Evolutionary conservation across 2,113 vertebrate genomes (phyloP).

Genomic region (Anguilla japonica): DNA sequence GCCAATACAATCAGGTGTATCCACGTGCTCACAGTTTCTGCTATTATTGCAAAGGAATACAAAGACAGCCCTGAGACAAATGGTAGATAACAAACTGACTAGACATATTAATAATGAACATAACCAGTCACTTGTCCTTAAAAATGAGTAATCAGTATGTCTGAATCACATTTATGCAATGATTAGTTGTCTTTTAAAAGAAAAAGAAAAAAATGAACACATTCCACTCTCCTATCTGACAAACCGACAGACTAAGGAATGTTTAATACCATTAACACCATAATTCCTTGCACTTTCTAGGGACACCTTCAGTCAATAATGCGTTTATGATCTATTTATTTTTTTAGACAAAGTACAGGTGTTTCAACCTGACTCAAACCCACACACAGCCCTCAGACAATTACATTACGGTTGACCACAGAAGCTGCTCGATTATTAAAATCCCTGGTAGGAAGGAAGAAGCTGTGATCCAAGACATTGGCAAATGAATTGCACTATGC

Average conservation of each 20-base stretch:
- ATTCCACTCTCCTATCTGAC: no score
- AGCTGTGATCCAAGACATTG: slow-evolving; percentile 29
- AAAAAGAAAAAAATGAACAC: no score
- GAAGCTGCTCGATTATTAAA: slow-evolving; percentile 33
- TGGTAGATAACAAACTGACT: background rate
- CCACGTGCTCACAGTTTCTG: no score
- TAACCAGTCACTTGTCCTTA: background rate
- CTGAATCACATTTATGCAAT: background rate
- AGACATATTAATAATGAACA: background rate
- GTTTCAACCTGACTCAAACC: slow-evolving; percentile 7
- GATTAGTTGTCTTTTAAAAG: background rate
- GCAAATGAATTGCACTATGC: slow-evolving; percentile 36
- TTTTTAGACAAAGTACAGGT: background rate
- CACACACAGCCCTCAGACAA: slow-evolving; percentile 16
- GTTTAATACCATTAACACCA: background rate
- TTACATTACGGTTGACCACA: slow-evolving; percentile 38
- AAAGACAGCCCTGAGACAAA: background rate
- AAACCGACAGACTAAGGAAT: no score
- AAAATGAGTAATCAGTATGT: background rate
- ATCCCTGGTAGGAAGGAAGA: slow-evolving; percentile 32
- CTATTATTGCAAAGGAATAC: no score
- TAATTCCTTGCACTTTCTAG: background rate
- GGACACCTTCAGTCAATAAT: background rate
- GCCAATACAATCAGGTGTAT: no score
- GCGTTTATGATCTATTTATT: no score